A percentile compares a stretch with the other conserved stretches of the same genome.
Evolutionary conservation across 2,113 vertebrate species (phyloP).

Genomic region (Grammomys dolichurus): DNA sequence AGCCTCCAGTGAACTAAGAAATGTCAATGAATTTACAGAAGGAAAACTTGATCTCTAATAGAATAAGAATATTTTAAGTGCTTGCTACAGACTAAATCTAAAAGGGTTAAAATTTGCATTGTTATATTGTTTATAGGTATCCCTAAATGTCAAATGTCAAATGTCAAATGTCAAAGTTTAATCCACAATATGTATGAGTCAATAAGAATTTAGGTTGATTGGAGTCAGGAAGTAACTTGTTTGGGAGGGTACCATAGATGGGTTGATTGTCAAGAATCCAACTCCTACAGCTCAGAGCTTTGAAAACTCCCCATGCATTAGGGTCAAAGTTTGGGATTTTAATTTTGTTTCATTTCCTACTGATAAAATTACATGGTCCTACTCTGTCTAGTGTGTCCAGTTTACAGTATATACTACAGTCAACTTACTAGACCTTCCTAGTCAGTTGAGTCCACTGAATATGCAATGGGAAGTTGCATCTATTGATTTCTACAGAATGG

Average conservation of each 20-base stretch:
- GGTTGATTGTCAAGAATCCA: not conserved
- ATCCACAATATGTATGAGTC: too few species aligned
- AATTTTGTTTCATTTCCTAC: not conserved
- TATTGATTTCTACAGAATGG: not conserved
- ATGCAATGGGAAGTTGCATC: not conserved
- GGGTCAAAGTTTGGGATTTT: not conserved
- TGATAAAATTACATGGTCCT: not conserved
- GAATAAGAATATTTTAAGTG: not conserved
- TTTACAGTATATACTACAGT: not conserved
- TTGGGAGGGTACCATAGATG: not conserved
- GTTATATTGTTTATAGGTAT: not conserved
- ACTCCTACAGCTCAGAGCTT: not conserved
- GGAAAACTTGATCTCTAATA: conserved; percentile 9
- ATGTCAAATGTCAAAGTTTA: too few species aligned
- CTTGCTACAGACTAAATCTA: conserved; percentile 11
- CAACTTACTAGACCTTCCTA: too few species aligned
- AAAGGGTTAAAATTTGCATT: not conserved
- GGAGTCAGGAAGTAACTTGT: not conserved
- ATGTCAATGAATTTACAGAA: not conserved
- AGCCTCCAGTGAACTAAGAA: not conserved
- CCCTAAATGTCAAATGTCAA: not conserved
- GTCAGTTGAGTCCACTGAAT: not conserved
- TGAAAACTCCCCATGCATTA: not conserved
- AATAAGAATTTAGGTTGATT: too few species aligned
- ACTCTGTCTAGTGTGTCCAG: not conserved